Percentiles rank a stretch among this genome's conserved stretches.
phyloP scores from a whole-genome alignment of 2,797 vertebrate genomes.

The Melanotaenia trifasciata region DNA sequence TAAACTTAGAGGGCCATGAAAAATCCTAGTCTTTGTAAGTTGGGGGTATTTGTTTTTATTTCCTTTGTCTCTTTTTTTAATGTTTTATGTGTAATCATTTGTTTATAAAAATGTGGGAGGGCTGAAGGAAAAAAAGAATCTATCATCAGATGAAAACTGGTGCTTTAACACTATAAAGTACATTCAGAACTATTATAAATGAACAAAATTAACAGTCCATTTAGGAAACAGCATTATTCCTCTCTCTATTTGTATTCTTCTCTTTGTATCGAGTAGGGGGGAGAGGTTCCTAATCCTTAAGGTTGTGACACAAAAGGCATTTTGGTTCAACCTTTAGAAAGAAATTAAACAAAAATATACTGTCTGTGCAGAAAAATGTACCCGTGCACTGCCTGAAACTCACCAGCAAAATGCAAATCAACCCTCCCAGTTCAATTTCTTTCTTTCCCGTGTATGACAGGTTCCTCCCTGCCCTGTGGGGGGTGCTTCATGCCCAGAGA shows the following conservation, averaged over 20 bases:
- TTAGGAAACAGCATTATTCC: slow-evolving; percentile 86
- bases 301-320: slow-evolving; percentile 86
- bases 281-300: slow-evolving; percentile 78
- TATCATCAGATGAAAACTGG: slow-evolving; percentile 83
- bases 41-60: slow-evolving; percentile 85
- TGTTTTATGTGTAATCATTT: slow-evolving; percentile 87
- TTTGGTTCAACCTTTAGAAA: slow-evolving; percentile 82
- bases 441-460: slow-evolving; percentile 26
- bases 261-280: slow-evolving; percentile 86
- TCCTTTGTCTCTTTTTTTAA: slow-evolving; percentile 84
- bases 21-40: slow-evolving; percentile 88
- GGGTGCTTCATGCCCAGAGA: slow-evolving; percentile 47
- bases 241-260: slow-evolving; percentile 82
- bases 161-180: slow-evolving; percentile 91
- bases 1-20: slow-evolving; percentile 88
- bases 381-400: slow-evolving; percentile 70
- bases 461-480: slow-evolving; percentile 39
- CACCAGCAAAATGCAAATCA: slow-evolving; percentile 58
- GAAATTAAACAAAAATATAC: slow-evolving; percentile 34
- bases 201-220: slow-evolving; percentile 85
- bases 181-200: slow-evolving; percentile 86
- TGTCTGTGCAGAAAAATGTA: slow-evolving; percentile 44
- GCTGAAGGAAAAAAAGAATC: slow-evolving; percentile 86
- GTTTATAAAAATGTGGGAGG: slow-evolving; percentile 88
- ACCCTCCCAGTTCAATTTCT: slow-evolving; percentile 39